Evolutionary conservation across 1,140 invertebrate genomes (phyloP).

Genomic region (Meloidogyne chitwoodi): DNA sequence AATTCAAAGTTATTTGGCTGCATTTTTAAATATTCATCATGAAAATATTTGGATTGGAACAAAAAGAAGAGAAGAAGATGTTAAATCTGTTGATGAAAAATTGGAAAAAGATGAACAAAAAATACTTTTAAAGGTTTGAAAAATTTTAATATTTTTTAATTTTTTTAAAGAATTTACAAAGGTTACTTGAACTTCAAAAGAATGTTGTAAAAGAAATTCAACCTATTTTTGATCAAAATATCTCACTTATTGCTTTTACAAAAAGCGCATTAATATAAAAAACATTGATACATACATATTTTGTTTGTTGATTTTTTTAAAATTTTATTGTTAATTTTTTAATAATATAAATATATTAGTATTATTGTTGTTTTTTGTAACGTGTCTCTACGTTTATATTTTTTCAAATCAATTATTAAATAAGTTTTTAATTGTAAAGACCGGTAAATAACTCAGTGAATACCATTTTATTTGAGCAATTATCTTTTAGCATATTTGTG

Average conservation of each 20-base stretch:
- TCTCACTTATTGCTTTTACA: neutral
- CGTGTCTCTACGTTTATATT: too few relatives aligned
- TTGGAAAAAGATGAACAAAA: neutral
- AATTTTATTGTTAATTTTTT: neutral
- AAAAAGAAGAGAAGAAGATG: neutral
- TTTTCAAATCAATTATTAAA: too few relatives aligned
- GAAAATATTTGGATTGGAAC: conserved; percentile 16
- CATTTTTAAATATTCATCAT: conserved; percentile 80
- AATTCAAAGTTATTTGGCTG: conserved; percentile 80
- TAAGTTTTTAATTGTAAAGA: too few relatives aligned
- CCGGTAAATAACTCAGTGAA: too few relatives aligned
- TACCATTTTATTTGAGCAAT: too few relatives aligned
- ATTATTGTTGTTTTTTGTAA: too few relatives aligned
- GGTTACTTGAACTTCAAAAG: neutral
- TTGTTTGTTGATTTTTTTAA: neutral
- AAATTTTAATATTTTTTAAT: neutral
- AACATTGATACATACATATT: neutral
- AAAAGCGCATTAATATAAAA: neutral
- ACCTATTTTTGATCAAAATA: neutral
- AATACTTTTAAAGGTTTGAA: neutral
- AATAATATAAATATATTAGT: too few relatives aligned
- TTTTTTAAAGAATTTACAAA: neutral
- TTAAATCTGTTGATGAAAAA: neutral
- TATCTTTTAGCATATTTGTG: too few relatives aligned
- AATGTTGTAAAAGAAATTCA: neutral